Conservation (phyloP, 1,140 invertebrate genomes). For the Polypedilum pembai region DNA sequence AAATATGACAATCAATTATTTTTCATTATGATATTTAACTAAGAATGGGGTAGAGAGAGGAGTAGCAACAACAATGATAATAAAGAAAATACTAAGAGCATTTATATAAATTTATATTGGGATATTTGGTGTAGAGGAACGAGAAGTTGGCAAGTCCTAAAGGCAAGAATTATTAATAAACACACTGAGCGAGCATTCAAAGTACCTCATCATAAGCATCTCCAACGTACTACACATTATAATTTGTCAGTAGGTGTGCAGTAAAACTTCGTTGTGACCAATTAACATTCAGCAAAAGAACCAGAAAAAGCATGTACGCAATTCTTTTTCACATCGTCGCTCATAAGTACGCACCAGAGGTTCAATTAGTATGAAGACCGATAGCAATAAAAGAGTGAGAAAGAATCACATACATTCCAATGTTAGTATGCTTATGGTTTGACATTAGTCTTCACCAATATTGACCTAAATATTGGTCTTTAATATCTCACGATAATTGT, state of each 20-base stretch:
- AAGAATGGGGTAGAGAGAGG: neutral
- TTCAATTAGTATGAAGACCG: neutral
- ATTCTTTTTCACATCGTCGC: neutral
- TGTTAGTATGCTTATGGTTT: neutral
- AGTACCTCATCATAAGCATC: neutral
- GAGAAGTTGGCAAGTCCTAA: neutral
- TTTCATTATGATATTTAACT: constrained; percentile 12
- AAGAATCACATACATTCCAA: neutral
- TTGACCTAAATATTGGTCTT: neutral
- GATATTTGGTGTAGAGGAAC: neutral
- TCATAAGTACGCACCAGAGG: neutral
- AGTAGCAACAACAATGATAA: too few relatives aligned
- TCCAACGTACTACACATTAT: neutral
- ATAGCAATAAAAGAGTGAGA: neutral
- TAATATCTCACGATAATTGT: constrained; percentile 7
- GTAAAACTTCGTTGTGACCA: neutral
- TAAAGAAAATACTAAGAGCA: too few relatives aligned
- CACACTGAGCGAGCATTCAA: neutral
- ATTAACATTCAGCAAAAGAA: neutral
- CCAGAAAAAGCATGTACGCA: neutral
- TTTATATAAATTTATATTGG: too few relatives aligned
- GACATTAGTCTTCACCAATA: neutral
- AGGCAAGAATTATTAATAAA: constrained; percentile 12
- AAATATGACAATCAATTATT: constrained; percentile 26
- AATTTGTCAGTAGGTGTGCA: neutral